These are phyloP conservation scores for Dendroctonus valens DNA, from an alignment of 1,140 invertebrate species.

Conservation along the genomic window DNA sequence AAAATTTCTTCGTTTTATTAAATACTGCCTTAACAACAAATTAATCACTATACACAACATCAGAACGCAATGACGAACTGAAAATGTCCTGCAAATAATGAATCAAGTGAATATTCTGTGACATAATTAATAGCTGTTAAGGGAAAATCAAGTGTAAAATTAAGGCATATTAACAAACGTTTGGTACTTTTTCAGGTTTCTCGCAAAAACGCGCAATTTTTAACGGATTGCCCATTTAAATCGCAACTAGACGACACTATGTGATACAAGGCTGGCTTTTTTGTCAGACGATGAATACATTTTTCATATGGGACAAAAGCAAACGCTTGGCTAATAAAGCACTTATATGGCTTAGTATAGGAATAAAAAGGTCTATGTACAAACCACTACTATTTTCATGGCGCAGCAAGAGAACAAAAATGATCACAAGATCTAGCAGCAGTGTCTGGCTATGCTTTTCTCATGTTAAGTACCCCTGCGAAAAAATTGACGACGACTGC, in stretches of 20 bases:
- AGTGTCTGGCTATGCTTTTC: too few relatives aligned
- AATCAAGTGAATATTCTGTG: not conserved
- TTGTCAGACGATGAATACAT: too few relatives aligned
- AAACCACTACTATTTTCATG: not conserved
- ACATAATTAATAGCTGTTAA: not conserved
- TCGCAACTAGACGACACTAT: too few relatives aligned
- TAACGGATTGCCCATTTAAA: too few relatives aligned
- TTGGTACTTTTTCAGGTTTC: not conserved
- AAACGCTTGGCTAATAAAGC: too few relatives aligned
- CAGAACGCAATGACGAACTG: not conserved
- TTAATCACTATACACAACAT: constrained; percentile 11
- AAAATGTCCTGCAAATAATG: not conserved
- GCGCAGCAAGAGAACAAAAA: not conserved
- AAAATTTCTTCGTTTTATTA: constrained; percentile 11
- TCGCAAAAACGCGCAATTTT: not conserved
- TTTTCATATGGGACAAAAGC: too few relatives aligned
- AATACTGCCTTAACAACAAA: constrained; percentile 17
- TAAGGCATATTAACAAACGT: not conserved
- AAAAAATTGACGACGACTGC: not conserved
- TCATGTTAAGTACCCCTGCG: not conserved
- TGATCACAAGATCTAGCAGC: not conserved
- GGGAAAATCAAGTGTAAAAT: not conserved
- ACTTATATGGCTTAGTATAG: too few relatives aligned
- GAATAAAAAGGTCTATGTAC: not conserved
- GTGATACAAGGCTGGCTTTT: too few relatives aligned